Evolutionary conservation across 2,888 invertebrate genomes (phyloP), one percentile per base, ranked within the genome.

Genomic region (Parelbella ahira): DNA sequence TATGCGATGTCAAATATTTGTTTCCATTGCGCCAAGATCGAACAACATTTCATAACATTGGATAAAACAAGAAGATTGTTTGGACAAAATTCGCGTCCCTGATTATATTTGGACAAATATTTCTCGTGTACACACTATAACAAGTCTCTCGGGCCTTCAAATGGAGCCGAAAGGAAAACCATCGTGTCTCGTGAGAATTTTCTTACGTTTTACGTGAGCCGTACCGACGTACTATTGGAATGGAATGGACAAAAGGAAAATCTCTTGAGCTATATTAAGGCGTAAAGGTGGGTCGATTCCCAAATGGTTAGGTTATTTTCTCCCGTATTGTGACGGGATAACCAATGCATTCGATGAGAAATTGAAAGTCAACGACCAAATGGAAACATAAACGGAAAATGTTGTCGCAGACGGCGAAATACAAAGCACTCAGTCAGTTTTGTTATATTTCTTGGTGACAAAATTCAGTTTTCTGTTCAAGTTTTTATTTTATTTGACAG

Each of bases 31-130:
- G 59, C 53, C 52, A 48, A 51, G 46, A 54, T 60, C 64, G 48
- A 60, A 61, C 66, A 70, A 70, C 55, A 67, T 69, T 62, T 65
- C 60, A 60, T 69, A 69, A 74, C 66, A 65, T 70, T 62, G 72
- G 68, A 78, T 68, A 77, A 79, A 82, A 77, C 72, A 73, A 75
- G 70, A 78, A 69, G 69, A 71, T 68, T 80, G 78, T 81, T 84
- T 81, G 79, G 73, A 55, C 60, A 58, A 58, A 66, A 72, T 74
- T 67, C 68, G 61, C 68, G 68, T 74, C 77, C 78, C 68, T 84
- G 86, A 86, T 86, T 86, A 87, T 86, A 82, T 87, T 87, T 86
- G 86, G 63, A 73, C 81, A 82, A 74, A 83, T 84, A 84, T 84
- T 79, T 72, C 68, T 71, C 71, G 68, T 78, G 80, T 84, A 83